These are phyloP conservation scores for Poeciliopsis infans DNA, from an alignment of 2,797 vertebrate genomes.

Conservation along the genomic window DNA sequence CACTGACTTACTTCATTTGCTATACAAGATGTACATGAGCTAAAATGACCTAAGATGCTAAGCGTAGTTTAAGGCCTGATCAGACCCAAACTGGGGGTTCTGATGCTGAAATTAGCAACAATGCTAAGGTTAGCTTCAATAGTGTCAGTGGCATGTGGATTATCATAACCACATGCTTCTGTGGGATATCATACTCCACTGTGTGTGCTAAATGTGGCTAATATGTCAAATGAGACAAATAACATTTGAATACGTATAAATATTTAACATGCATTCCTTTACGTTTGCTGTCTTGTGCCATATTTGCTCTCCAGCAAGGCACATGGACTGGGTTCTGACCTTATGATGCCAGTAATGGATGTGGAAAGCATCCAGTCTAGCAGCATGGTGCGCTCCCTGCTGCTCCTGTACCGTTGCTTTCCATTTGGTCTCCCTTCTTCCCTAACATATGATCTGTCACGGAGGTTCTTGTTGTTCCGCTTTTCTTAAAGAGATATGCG, in stretches of 20 bases:
- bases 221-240: not conserved
- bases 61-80: too few relatives aligned
- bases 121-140: too few relatives aligned
- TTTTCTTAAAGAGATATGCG: conserved; percentile 25
- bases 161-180: too few relatives aligned
- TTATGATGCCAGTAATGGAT: conserved; percentile 1
- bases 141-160: too few relatives aligned
- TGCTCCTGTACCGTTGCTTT: not conserved
- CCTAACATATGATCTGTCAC: conserved; percentile 34
- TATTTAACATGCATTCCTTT: not conserved
- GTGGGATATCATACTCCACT: too few relatives aligned
- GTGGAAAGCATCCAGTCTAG: conserved; percentile 14
- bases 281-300: not conserved
- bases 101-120: too few relatives aligned
- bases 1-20: too few relatives aligned
- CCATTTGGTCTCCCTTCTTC: conserved; percentile 2
- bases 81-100: too few relatives aligned
- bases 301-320: not conserved
- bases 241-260: not conserved
- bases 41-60: too few relatives aligned
- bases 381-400: conserved; percentile 1
- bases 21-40: too few relatives aligned
- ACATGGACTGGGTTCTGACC: not conserved
- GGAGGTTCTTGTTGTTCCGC: conserved; percentile 51
- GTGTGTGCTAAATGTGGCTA: not conserved